Base-by-base conservation (phyloP, 2,113 vertebrate species). In the Hippocampus guttulatus region DNA sequence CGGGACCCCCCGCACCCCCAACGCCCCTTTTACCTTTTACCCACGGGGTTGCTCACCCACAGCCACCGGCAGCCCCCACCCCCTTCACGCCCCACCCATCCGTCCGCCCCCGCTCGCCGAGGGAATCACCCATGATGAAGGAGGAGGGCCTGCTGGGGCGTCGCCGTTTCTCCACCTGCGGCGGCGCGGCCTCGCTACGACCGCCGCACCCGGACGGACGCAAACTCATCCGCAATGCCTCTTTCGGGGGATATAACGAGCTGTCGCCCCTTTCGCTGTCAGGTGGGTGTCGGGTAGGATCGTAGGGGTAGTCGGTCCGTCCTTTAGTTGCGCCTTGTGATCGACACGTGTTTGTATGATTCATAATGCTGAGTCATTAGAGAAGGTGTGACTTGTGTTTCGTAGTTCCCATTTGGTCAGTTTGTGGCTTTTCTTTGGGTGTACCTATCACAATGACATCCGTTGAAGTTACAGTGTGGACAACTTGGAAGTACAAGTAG, bases 171-270 rank as follows among this genome's bases (percentile, higher is more conserved):
- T 97, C 95, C 80, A 94, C 94, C 65, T 97, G 93, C 86, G 91
- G 94, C 76, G 95, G 93, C 81, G 91, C 94, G 63, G 91, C 93
- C 16, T 89, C 94, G 27, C 87, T 93, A 75, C 93, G 93, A 85
- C 92, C 94, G 73, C 85, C 93, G 30, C 93, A 95, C 87, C 91
- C 92, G 40, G 95, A 95, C 75, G 94, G 94, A 92, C 94, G 95
- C 87, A 98, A 95, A 88, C 97, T 99, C 87, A 89, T 95, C 91
- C 94, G 96, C 90, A 99, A 99, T 80, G 97, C 96, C 89, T 99
- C 97, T 0, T 99, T 99, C 73, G 97, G 97, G 74, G 96, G 96
- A 79, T 99, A 96, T 92, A 95, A 96, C 38, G 95, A 97, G 86
- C 93, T 99, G 84, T 91, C 95, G 70, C 94, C 95, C 87, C 86